These are phyloP conservation scores for Camptogramma bilineatum DNA, from an alignment of 2,888 invertebrate species.

Conservation along the genomic window DNA sequence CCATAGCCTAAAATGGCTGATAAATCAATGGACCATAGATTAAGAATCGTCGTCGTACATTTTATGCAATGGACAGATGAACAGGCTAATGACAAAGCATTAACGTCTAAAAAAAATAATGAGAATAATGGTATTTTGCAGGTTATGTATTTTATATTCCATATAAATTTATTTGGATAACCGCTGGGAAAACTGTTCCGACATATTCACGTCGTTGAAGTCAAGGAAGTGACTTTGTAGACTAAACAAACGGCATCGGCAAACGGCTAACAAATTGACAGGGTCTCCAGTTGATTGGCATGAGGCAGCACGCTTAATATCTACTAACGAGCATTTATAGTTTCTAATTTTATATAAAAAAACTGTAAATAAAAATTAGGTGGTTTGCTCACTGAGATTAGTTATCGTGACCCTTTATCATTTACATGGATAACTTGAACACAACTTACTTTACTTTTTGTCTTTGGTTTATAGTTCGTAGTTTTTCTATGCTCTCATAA, in stretches of 20 bases:
- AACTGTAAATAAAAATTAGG: no score
- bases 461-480: no score
- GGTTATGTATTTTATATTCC: not conserved
- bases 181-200: constrained; percentile 23
- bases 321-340: constrained; percentile 28
- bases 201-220: constrained; percentile 15
- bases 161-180: constrained; percentile 2
- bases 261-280: constrained; percentile 42
- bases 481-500: not conserved
- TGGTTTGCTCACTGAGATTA: no score
- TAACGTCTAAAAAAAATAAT: no score
- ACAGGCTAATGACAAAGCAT: not conserved
- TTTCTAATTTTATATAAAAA: constrained; percentile 44
- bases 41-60: no score
- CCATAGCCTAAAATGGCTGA: not conserved
- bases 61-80: no score
- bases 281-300: constrained; percentile 39
- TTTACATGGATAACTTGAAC: no score
- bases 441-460: not conserved
- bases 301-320: constrained; percentile 30
- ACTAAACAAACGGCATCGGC: constrained; percentile 40
- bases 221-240: constrained; percentile 25
- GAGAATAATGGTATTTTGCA: not conserved
- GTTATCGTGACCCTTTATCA: not conserved
- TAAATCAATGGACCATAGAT: not conserved